Base-by-base conservation (phyloP, 2,888 invertebrate species). In the Anticlea derivata region DNA sequence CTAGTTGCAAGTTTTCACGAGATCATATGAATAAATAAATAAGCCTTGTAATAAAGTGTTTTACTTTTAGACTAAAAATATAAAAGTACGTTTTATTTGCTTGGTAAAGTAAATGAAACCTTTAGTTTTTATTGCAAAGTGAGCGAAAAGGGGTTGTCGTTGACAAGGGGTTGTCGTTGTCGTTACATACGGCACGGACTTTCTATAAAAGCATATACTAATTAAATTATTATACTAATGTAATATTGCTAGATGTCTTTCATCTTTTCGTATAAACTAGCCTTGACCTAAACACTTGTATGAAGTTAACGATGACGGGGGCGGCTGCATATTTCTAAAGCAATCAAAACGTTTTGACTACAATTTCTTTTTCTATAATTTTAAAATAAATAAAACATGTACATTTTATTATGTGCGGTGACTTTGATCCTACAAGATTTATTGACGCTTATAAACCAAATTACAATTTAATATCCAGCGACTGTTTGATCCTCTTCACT, bases 311-410 rank as follows among this genome's bases (percentile, higher is more conserved):
- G 66, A 73, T 53, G 54, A 61, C 56, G 64, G 68, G 63, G 65
- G 65, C 63, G 68, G 51, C 60, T 66, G 62, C 71, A 68, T 66
- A 63, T 66, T 70, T 59, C 62, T 41, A 53, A 61, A 53, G 65
- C 58, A 55, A 59, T 55, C 53, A 68, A 64, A 69, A 48, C 55
- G 56, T 65, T 68, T 64, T 60, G 57, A 65, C 52, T 63, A 68
- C 65, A 63, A 29, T 29, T 58, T 11, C n/a, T n/a, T 58, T 60
- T 62, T 66, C 60, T 67, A 65, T 64, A 68, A 70, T 60, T 60
- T 61, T 58, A 50, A 47, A 52, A 49, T 54, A 54, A 63, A 54
- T 57, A 60, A 57, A 59, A 55, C 47, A 58, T 47, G n/a, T 51
- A 50, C 40, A 46, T 56, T 58, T 60, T 60, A 58, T 50, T 45